These are phyloP conservation scores for Caenorhabditis japonica DNA, from an alignment of 2,888 invertebrate species.

Conservation along the genomic window DNA sequence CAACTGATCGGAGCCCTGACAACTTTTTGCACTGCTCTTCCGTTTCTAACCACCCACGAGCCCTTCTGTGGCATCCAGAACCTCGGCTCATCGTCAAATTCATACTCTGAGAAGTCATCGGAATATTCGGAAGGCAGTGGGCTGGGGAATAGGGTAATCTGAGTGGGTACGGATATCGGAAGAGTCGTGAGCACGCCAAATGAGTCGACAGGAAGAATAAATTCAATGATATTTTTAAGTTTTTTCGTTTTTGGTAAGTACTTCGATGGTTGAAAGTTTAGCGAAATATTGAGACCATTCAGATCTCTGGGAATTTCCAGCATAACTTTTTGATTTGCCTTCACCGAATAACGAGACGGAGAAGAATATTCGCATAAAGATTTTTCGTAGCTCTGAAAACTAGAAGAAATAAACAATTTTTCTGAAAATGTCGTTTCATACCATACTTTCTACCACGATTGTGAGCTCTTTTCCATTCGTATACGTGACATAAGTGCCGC, in stretches of 20 bases:
- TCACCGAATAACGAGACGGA: conserved; percentile 17
- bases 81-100: conserved; percentile 42
- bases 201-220: conserved; percentile 5
- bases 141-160: conserved; percentile 1
- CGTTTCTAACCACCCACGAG: conserved; percentile 45
- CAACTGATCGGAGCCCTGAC: conserved; percentile 31
- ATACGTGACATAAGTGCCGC: conserved; percentile 78
- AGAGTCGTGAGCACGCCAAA: conserved; percentile 30
- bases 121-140: conserved; percentile 9
- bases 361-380: conserved; percentile 38
- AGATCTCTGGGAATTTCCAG: conserved; percentile 1
- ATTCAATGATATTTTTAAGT: background rate
- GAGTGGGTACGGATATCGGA: conserved; percentile 10
- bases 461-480: conserved; percentile 77
- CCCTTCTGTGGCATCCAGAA: conserved; percentile 55
- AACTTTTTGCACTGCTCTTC: conserved; percentile 35
- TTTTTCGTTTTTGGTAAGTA: background rate
- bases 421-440: no score
- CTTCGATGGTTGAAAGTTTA: conserved; percentile 14
- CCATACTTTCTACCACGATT: conserved; percentile 79
- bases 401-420: background rate
- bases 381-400: conserved; percentile 24
- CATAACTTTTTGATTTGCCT: conserved; percentile 1
- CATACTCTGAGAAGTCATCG: conserved; percentile 43
- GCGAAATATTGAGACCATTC: conserved; percentile 10